Evolutionary conservation across 2,113 vertebrate species (phyloP).

Genomic region (Onychostoma macrolepis): DNA sequence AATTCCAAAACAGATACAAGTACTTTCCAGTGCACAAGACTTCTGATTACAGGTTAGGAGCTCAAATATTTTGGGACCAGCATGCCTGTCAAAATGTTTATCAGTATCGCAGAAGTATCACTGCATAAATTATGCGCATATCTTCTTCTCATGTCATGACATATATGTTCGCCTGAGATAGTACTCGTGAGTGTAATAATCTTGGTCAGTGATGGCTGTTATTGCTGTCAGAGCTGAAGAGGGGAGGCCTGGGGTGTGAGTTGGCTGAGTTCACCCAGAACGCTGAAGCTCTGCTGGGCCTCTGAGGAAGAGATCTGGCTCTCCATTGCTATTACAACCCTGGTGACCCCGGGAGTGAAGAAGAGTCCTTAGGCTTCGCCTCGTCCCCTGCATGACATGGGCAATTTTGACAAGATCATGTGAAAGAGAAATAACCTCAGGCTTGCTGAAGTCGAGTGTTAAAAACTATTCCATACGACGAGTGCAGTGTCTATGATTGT

Average conservation of each 20-base stretch:
- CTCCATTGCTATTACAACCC: slow-evolving; percentile 58
- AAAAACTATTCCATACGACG: background rate
- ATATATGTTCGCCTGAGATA: slow-evolving; percentile 26
- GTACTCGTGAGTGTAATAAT: background rate
- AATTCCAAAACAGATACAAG: background rate
- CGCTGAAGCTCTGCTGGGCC: background rate
- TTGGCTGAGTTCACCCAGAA: slow-evolving; percentile 56
- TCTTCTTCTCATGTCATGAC: background rate
- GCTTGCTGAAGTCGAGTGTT: slow-evolving; percentile 41
- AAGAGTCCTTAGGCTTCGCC: slow-evolving; percentile 63
- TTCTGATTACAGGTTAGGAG: background rate
- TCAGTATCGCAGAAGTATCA: background rate
- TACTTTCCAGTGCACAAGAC: background rate
- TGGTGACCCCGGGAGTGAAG: slow-evolving; percentile 66
- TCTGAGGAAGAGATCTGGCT: slow-evolving; percentile 45
- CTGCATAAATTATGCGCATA: background rate
- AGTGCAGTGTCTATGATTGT: background rate
- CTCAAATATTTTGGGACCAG: background rate
- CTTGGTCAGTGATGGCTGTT: slow-evolving; percentile 17
- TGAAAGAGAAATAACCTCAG: slow-evolving; percentile 60
- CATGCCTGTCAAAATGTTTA: background rate
- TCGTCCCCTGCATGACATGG: slow-evolving; percentile 58
- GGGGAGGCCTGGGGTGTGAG: slow-evolving; percentile 57
- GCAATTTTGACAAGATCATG: slow-evolving; percentile 67
- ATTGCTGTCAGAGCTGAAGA: slow-evolving; percentile 50